Evolutionary conservation across 1,140 invertebrate species (phyloP).

Genomic region (Tetramorium simillimum): DNA sequence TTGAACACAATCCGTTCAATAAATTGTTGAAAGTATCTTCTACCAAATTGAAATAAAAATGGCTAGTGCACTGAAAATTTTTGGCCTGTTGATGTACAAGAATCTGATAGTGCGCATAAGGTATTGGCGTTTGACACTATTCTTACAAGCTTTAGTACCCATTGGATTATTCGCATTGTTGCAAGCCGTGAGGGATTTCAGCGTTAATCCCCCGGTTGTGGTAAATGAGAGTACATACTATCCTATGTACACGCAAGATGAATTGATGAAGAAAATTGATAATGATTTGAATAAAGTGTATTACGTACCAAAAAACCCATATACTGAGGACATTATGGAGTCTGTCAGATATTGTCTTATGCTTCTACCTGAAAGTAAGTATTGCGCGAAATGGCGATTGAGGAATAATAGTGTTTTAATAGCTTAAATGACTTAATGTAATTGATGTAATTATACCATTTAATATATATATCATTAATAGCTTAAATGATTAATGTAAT

Average conservation of each 20-base stretch:
- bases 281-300: constrained; percentile 66
- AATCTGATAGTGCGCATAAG: constrained; percentile 79
- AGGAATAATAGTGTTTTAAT: not conserved
- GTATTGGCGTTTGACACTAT: constrained; percentile 78
- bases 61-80: constrained; percentile 65
- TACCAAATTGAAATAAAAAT: constrained; percentile 39
- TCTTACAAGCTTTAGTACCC: constrained; percentile 80
- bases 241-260: constrained; percentile 62
- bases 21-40: not conserved
- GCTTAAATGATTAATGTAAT: not conserved
- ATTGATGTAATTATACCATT: not conserved
- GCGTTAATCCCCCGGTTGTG: constrained; percentile 63
- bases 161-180: constrained; percentile 78
- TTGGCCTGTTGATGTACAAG: constrained; percentile 80
- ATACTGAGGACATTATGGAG: constrained; percentile 73
- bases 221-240: constrained; percentile 75
- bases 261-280: constrained; percentile 51
- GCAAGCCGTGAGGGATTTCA: constrained; percentile 77
- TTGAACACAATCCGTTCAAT: not conserved
- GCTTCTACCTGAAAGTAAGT: constrained; percentile 73
- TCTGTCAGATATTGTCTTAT: constrained; percentile 71
- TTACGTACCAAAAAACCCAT: constrained; percentile 76
- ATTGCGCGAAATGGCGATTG: not conserved
- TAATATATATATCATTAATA: too few relatives aligned
- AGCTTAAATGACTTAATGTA: not conserved